A percentile compares a stretch with the other conserved stretches of the same genome.
Conservation (phyloP, 2,113 vertebrate species). For the Gallinago jamesoni region DNA sequence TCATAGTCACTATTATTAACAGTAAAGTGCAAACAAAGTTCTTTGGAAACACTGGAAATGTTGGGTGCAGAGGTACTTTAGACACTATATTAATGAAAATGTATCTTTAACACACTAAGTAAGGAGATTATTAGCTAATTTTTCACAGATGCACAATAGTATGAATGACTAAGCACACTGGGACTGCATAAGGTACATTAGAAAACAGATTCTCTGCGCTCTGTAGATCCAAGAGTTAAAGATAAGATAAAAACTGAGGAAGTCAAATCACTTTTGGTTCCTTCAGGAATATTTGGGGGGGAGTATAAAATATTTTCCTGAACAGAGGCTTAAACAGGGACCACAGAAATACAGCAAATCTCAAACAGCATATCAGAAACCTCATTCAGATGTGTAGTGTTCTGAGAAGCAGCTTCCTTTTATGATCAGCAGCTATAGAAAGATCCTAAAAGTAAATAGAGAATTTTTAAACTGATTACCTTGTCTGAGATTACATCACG, state of each 20-base stretch:
- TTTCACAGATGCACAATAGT: background rate
- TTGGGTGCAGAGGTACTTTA: background rate
- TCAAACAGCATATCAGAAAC: background rate
- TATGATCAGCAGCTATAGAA: background rate
- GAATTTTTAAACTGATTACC: background rate
- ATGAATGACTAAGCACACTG: background rate
- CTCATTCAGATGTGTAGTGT: background rate
- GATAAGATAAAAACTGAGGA: background rate
- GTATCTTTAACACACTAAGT: background rate
- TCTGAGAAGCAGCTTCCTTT: background rate
- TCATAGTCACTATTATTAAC: background rate
- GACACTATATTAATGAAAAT: background rate
- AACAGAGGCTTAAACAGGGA: background rate
- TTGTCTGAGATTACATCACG: slow-evolving; percentile 27
- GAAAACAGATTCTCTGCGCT: background rate
- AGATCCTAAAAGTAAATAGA: background rate
- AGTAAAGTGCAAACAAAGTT: background rate
- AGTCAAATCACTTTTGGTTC: background rate
- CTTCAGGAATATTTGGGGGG: background rate
- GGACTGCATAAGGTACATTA: background rate
- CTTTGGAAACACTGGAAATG: background rate
- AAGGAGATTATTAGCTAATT: background rate
- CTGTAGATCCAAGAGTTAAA: background rate
- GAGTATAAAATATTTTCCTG: background rate
- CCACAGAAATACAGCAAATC: background rate